These are phyloP conservation scores for Semicossyphus pulcher DNA, from an alignment of 2,113 vertebrate genomes.

Conservation along the genomic window DNA sequence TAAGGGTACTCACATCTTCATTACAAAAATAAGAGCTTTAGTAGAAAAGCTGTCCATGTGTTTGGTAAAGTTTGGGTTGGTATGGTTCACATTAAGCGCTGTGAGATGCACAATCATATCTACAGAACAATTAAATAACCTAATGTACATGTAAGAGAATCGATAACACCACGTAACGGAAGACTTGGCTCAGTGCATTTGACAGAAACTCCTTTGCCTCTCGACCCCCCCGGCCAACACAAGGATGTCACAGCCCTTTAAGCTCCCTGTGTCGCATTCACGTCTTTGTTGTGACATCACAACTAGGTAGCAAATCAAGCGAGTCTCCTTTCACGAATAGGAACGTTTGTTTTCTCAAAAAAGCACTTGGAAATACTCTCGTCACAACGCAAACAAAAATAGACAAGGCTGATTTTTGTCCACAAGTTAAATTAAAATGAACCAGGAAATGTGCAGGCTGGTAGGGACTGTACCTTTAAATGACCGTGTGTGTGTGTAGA, in stretches of 20 bases:
- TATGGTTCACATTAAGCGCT: conserved; percentile 50
- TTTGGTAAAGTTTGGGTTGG: conserved; percentile 49
- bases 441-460: conserved; percentile 28
- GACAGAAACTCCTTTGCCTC: conserved; percentile 47
- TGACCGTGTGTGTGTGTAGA: conserved; percentile 8
- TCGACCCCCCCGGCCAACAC: conserved; percentile 7
- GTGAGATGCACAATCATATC: conserved; percentile 48
- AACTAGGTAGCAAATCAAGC: conserved; percentile 12
- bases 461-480: conserved; percentile 34
- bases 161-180: conserved; percentile 30
- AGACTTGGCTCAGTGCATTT: conserved; percentile 74
- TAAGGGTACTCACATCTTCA: conserved; percentile 37
- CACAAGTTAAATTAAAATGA: conserved; percentile 17
- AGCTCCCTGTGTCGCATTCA: conserved; percentile 27
- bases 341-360: conserved; percentile 38
- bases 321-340: conserved; percentile 30
- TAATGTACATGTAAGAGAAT: conserved; percentile 32
- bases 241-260: conserved; percentile 62
- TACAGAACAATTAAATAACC: conserved; percentile 62
- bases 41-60: conserved; percentile 76
- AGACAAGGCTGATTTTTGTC: conserved; percentile 44
- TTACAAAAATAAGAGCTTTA: conserved; percentile 82
- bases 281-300: not conserved
- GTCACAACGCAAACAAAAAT: conserved; percentile 28
- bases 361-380: conserved; percentile 53